Evolutionary conservation across 2,888 invertebrate genomes (phyloP).

Genomic region (Pheosia tremula): DNA sequence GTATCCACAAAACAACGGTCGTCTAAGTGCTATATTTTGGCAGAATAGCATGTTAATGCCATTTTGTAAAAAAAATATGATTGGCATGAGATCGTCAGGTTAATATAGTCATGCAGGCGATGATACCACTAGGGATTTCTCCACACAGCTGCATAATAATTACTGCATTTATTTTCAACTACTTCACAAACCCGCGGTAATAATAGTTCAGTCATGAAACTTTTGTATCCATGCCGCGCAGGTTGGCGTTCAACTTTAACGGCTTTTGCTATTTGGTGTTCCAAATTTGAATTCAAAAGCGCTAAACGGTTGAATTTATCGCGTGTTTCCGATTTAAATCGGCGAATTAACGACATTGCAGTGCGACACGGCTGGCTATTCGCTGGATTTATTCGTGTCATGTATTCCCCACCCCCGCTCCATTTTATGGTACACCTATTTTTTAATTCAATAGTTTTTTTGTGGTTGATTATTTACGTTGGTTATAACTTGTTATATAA

Average conservation of each 20-base stretch:
- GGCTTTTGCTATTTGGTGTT: slow-evolving; percentile 48
- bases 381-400: slow-evolving; percentile 64
- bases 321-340: slow-evolving; percentile 81
- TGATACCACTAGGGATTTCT: too few species aligned
- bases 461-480: not conserved
- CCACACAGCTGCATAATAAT: not conserved
- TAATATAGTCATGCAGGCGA: too few species aligned
- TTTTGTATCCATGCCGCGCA: slow-evolving; percentile 17
- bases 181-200: not conserved
- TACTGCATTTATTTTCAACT: not conserved
- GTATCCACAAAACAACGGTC: too few species aligned
- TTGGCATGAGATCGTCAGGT: too few species aligned
- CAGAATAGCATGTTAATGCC: too few species aligned
- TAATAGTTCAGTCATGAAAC: slow-evolving; percentile 5
- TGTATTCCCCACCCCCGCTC: slow-evolving; percentile 22
- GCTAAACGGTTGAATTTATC: slow-evolving; percentile 75
- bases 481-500: too few species aligned
- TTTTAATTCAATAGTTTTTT: not conserved
- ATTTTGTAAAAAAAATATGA: too few species aligned
- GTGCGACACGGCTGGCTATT: slow-evolving; percentile 55
- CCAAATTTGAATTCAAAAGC: slow-evolving; percentile 69
- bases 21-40: too few species aligned
- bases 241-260: slow-evolving; percentile 25
- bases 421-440: not conserved
- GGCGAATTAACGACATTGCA: slow-evolving; percentile 76